Conservation (phyloP, 2,113 vertebrate genomes). For the Tangachromis dhanisi region DNA sequence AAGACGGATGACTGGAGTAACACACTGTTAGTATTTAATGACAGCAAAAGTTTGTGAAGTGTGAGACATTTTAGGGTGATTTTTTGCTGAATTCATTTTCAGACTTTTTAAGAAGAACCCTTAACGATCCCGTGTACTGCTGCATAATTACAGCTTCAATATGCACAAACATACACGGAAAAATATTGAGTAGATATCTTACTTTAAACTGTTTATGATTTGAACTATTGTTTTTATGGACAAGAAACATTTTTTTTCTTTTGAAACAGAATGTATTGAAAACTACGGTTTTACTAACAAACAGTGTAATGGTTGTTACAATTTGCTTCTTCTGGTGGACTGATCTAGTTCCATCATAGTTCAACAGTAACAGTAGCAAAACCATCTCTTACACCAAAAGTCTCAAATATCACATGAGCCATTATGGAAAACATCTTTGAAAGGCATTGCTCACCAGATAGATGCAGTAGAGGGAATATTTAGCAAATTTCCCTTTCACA, state of each 20-base stretch:
- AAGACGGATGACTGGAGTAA: neutral
- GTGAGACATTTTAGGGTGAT: neutral
- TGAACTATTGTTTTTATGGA: neutral
- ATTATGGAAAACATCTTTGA: neutral
- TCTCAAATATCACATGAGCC: neutral
- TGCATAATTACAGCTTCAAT: neutral
- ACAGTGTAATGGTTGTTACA: neutral
- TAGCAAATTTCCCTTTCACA: neutral
- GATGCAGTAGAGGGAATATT: neutral
- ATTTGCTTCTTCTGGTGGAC: neutral
- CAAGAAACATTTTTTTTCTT: neutral
- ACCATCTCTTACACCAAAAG: neutral
- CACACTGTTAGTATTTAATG: neutral
- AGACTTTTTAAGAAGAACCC: neutral
- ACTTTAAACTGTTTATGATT: neutral
- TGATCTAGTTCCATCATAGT: neutral
- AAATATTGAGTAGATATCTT: neutral
- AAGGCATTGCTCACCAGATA: neutral
- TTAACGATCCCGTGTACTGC: neutral
- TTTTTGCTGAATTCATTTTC: neutral
- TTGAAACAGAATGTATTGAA: neutral
- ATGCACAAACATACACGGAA: neutral
- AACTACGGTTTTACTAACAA: neutral
- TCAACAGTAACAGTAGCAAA: neutral
- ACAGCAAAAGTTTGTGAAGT: neutral